Conservation (phyloP, 2,797 vertebrate species). For the Ataeniobius toweri region DNA sequence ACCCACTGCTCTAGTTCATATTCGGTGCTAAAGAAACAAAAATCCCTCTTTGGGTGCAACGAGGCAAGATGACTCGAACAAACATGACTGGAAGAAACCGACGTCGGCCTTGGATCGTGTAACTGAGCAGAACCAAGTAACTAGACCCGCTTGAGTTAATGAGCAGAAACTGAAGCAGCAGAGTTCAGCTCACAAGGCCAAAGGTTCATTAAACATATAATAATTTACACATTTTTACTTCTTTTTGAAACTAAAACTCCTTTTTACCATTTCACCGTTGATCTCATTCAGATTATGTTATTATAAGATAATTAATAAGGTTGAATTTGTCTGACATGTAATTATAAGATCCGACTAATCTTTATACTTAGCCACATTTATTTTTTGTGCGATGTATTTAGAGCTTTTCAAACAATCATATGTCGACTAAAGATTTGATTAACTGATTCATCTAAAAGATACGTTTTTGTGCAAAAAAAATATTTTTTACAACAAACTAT, state of each 20-base stretch:
- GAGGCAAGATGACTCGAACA: slow-evolving; percentile 38
- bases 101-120: not conserved
- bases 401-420: too few species aligned
- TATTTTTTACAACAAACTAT: too few species aligned
- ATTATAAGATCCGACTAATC: too few species aligned
- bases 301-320: not conserved
- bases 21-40: slow-evolving; percentile 48
- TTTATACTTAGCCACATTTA: too few species aligned
- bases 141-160: slow-evolving; percentile 52
- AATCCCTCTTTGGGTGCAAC: slow-evolving; percentile 38
- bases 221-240: not conserved
- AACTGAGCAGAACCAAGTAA: slow-evolving; percentile 47
- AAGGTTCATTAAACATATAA: not conserved
- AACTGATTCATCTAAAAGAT: too few species aligned
- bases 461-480: too few species aligned
- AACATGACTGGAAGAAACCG: slow-evolving; percentile 7
- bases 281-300: not conserved
- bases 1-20: slow-evolving; percentile 13
- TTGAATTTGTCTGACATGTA: not conserved
- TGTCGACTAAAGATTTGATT: too few species aligned
- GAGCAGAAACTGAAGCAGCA: slow-evolving; percentile 2
- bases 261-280: not conserved
- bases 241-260: not conserved
- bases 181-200: slow-evolving; percentile 10
- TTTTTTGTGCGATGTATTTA: too few species aligned